Evolutionary conservation across 2,113 vertebrate genomes (phyloP), one percentile per base, ranked within the genome.

Genomic region (Leucosticte australis): DNA sequence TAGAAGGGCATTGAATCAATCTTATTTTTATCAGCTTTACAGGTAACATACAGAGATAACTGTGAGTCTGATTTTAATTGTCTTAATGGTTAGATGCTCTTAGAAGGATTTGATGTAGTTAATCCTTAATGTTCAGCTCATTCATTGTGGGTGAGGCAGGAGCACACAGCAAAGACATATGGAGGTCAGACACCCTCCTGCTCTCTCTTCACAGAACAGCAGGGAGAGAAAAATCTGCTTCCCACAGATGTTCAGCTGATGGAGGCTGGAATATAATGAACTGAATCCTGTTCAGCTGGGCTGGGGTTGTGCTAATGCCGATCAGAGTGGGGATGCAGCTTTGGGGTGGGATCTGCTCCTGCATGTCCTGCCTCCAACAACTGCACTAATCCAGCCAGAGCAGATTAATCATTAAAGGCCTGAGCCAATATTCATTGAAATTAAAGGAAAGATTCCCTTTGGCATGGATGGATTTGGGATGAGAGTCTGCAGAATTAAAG

Each of bases 201-300:
- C 70, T 91, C 84, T n/a, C 67, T 55, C 84, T 74, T 74, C 4
- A 1, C 63, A 78, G 68, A 87, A 27, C 82, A 95, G 82, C 67
- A 81, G 94, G 75, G 82, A 81, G 33, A 64, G 92, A n/a, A 59
- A 95, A 95, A 94, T 88, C 85, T 88, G 85, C 90, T 64, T 81
- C 79, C 30, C 93, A 80, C 84, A 90, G 90, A 74, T 77, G 84
- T 83, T 92, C 71, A 70, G 62, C 31, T 87, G 42, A 33, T 35
- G 67, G 87, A 69, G 78, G 46, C 6, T 85, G 59, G 82, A 55
- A 20, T 67, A 17, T 47, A 92, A 92, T 47, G 67, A 90, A 53
- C 33, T 15, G 15, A 77, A 67, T 83, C 59, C 87, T 55, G 1
- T 62, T 88, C 50, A 71, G 5, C 24, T 3, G 31, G 44, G 80